Base-by-base conservation (phyloP, 2,888 invertebrate species). In the Scotopteryx bipunctaria region DNA sequence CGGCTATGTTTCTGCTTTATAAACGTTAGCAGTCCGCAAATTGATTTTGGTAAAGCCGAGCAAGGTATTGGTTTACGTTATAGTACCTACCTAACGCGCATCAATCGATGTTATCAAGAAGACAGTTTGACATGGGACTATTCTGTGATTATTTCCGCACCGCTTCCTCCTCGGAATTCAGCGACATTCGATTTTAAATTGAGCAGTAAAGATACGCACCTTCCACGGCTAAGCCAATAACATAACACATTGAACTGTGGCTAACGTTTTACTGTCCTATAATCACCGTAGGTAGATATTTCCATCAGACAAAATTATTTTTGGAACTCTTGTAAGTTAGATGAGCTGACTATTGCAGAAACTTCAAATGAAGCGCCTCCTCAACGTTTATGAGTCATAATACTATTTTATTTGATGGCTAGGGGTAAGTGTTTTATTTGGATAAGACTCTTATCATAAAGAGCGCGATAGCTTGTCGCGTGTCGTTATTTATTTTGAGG, bases 1-100 rank as follows among this genome's bases (percentile, higher is more conserved):
- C 48, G 38, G 58, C 40, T 61, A 63, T 64, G 61, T 58, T 43
- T 32, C 13, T 16, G 25, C 65, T 64, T 41, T 53, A 55, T 60
- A 61, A 57, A 57, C 57, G 55, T 60, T 43, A 61, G 59, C 65
- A 55, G 64, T 62, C 66, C 62, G 78, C 71, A 73, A 69, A 71
- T 56, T 56, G 57, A 73, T 61, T 40, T 72, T 73, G 61, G 73
- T 61, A 63, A 53, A 61, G 56, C 57, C 63, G 61, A 48, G 68
- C 57, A 66, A 68, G 73, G 81, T 86, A 83, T 85, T 82, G 71
- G 73, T 73, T 87, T 86, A 82, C 83, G 78, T 67, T 54, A 62
- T 69, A 75, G 70, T 73, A n/a, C n/a, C n/a, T n/a, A n/a, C n/a
- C n/a, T n/a, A 73, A 77, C 69, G 67, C 70, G 74, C 70, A 73